Conservation (phyloP, 2,888 invertebrate genomes). For the Torymus tubicola region DNA sequence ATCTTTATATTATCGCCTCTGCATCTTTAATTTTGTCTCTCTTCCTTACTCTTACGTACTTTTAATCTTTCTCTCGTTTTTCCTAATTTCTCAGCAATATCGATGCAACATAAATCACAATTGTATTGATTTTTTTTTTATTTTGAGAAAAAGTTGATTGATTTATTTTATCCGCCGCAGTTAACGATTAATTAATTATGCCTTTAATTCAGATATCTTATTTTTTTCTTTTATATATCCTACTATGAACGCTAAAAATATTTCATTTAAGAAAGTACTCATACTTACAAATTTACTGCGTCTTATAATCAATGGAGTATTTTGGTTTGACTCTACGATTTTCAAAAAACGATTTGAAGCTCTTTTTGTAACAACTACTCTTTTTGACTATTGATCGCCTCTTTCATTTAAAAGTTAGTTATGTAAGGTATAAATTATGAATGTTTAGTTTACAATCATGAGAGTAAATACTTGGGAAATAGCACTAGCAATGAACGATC, state of each 20-base stretch:
- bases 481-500: conserved; percentile 31
- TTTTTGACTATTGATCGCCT: conserved; percentile 15
- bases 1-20: conserved; percentile 60
- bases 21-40: conserved; percentile 42
- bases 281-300: conserved; percentile 44
- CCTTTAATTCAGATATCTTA: conserved; percentile 22
- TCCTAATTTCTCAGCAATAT: conserved; percentile 60
- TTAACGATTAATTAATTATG: conserved; percentile 44
- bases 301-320: conserved; percentile 59
- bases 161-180: conserved; percentile 36
- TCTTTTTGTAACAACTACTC: conserved; percentile 36
- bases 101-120: conserved; percentile 74
- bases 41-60: conserved; percentile 41
- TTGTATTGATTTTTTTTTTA: conserved; percentile 60
- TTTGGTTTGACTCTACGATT: conserved; percentile 54
- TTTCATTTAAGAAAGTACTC: conserved; percentile 40
- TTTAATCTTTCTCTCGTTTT: conserved; percentile 59
- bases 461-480: conserved; percentile 44
- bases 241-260: conserved; percentile 35
- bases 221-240: conserved; percentile 19
- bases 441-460: conserved; percentile 27
- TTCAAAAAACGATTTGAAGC: conserved; percentile 40
- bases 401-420: conserved; percentile 22
- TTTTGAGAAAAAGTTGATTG: conserved; percentile 41
- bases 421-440: conserved; percentile 44